Percentiles rank a stretch among this genome's conserved stretches.
phyloP scores from a whole-genome alignment of 2,797 vertebrate species.

The Spondyliosoma cantharus region DNA sequence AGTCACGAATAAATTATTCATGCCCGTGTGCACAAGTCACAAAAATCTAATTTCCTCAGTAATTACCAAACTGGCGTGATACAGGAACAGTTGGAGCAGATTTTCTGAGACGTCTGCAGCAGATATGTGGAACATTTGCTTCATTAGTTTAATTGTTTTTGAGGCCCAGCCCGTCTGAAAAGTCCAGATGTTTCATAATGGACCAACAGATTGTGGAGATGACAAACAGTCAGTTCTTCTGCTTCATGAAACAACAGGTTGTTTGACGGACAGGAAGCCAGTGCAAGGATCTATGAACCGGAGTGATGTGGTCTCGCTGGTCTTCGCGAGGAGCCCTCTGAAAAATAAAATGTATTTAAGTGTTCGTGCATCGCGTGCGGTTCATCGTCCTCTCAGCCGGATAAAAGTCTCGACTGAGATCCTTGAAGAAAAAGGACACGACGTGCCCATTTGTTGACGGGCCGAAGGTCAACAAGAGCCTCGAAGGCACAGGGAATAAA shows the following conservation, averaged over 20 bases:
- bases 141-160: neutral
- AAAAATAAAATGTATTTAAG: too few species aligned
- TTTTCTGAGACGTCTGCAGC: neutral
- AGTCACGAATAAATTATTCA: too few species aligned
- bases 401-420: constrained; percentile 5
- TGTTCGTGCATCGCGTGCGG: too few species aligned
- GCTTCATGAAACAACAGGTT: too few species aligned
- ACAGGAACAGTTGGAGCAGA: too few species aligned
- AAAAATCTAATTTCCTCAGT: too few species aligned
- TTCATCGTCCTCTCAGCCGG: neutral
- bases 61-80: too few species aligned
- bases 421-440: neutral
- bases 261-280: neutral
- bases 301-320: neutral
- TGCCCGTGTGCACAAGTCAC: too few species aligned
- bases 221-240: neutral
- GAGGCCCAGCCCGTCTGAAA: neutral
- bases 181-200: neutral
- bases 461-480: constrained; percentile 22
- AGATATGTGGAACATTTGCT: neutral
- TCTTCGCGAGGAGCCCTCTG: neutral
- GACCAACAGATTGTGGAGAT: neutral
- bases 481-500: constrained; percentile 20
- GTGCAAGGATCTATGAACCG: too few species aligned
- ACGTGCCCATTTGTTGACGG: neutral